phyloP scores from a whole-genome alignment of 2,113 vertebrate species.

The Casuarius casuarius region DNA sequence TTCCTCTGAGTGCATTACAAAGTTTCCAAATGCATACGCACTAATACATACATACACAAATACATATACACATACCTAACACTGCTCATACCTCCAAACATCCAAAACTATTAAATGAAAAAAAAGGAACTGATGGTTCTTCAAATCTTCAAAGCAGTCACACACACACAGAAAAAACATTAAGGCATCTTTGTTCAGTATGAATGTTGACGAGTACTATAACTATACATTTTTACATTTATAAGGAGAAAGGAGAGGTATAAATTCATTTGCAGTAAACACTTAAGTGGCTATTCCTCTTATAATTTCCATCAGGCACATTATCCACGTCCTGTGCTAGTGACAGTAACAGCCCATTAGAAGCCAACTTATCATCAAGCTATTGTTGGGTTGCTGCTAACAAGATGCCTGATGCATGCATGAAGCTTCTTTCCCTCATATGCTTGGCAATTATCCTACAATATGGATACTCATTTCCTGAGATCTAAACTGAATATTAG shows the following conservation, averaged over 20 bases:
- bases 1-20: not conserved
- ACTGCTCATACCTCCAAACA: not conserved
- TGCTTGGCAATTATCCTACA: not conserved
- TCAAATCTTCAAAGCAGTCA: not conserved
- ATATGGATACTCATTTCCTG: not conserved
- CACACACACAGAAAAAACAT: too few species aligned
- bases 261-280: not conserved
- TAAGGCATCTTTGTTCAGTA: not conserved
- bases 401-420: not conserved
- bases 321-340: not conserved
- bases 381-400: not conserved
- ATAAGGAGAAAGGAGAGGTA: not conserved
- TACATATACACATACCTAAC: accelerated
- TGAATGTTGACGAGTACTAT: not conserved
- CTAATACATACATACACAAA: not conserved
- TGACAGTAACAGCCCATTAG: not conserved
- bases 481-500: not conserved
- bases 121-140: not conserved
- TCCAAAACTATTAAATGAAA: not conserved
- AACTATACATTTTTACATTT: not conserved
- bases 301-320: not conserved
- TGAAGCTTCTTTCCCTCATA: not conserved
- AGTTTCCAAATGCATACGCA: not conserved
- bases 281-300: not conserved
- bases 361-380: not conserved